Conservation (phyloP, 2,797 vertebrate species). For the Gymnocypris eckloni region DNA sequence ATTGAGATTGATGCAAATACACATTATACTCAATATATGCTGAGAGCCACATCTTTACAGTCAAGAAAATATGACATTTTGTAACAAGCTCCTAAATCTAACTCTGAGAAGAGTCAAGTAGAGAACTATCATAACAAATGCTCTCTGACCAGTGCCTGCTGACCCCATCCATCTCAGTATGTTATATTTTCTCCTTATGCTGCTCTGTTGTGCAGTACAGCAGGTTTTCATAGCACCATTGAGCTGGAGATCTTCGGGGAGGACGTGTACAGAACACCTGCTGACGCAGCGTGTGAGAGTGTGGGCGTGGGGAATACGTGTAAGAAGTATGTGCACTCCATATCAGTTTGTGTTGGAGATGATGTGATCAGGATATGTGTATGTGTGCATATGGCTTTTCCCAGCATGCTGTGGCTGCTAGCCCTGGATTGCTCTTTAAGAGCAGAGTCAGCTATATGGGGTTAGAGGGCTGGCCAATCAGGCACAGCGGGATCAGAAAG, state of each 20-base stretch:
- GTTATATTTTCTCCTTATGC: background rate
- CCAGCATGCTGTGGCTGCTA: background rate
- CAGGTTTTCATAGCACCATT: conserved; percentile 31
- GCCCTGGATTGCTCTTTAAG: conserved; percentile 34
- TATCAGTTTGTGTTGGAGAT: conserved; percentile 28
- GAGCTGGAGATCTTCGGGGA: conserved; percentile 25
- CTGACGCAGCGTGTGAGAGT: conserved; percentile 7
- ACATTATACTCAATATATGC: too few species aligned
- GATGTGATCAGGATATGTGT: conserved; percentile 16
- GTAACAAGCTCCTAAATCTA: background rate
- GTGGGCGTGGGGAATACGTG: conserved; percentile 19
- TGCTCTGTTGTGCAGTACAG: conserved; percentile 10
- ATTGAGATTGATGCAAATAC: background rate
- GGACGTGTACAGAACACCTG: conserved; percentile 33
- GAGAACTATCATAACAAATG: background rate
- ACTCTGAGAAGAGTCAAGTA: background rate
- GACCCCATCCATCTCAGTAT: background rate
- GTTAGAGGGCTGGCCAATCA: conserved; percentile 30
- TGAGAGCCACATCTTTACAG: too few species aligned
- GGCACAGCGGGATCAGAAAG: conserved; percentile 1
- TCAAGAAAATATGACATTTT: background rate
- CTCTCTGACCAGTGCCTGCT: background rate
- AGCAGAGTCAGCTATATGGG: conserved; percentile 47
- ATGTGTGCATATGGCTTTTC: conserved; percentile 30
- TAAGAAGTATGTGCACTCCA: conserved; percentile 14